Percentiles rank a stretch among this genome's conserved stretches.
Evolutionary conservation across 2,113 vertebrate species (phyloP).

Genomic region (Smithornis capensis): DNA sequence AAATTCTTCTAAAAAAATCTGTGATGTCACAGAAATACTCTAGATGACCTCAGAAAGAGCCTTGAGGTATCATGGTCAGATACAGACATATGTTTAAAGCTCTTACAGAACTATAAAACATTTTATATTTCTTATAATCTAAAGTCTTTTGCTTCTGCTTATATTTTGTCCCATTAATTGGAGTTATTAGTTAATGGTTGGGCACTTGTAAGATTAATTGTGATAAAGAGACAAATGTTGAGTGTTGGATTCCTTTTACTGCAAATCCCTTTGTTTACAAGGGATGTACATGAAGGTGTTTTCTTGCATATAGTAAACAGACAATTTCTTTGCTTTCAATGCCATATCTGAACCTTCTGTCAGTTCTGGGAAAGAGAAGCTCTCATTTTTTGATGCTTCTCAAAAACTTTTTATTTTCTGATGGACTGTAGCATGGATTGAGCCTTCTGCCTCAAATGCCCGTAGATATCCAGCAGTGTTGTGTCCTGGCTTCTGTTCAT

Average conservation of each 20-base stretch:
- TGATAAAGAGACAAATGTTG: not conserved
- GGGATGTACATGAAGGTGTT: not conserved
- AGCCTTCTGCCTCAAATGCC: not conserved
- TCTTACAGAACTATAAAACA: not conserved
- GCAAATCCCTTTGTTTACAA: not conserved
- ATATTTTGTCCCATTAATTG: not conserved
- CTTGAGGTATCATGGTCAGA: not conserved
- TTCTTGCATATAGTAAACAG: not conserved
- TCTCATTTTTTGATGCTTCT: not conserved
- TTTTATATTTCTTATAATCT: not conserved
- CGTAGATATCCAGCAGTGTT: not conserved
- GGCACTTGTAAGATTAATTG: not conserved
- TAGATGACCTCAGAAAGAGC: not conserved
- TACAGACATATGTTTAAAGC: not conserved
- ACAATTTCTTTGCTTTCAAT: not conserved
- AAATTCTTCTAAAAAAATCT: not conserved
- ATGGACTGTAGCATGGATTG: not conserved
- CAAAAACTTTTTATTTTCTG: not conserved
- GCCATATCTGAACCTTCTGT: not conserved
- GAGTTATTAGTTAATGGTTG: not conserved
- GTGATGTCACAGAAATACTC: not conserved
- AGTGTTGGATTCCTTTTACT: not conserved
- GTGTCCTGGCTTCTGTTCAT: not conserved
- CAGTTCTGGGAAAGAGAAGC: not conserved
- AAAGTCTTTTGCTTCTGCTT: not conserved